Evolutionary conservation across 1,140 invertebrate genomes (phyloP).

Genomic region (Ostrea denselamellosa): DNA sequence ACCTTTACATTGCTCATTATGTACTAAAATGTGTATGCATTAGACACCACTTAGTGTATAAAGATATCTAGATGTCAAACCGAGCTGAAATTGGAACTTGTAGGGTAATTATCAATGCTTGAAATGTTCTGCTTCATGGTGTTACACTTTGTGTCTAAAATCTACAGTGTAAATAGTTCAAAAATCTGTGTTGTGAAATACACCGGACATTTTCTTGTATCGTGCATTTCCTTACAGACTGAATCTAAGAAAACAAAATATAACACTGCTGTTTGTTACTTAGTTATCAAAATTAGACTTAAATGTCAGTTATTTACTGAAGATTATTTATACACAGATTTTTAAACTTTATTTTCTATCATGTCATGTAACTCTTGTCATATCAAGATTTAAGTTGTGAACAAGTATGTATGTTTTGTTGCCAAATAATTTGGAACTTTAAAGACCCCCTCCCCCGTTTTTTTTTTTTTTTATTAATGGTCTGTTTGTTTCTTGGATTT

Average conservation of each 20-base stretch:
- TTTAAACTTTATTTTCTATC: background rate
- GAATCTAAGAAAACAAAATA: background rate
- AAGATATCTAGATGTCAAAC: background rate
- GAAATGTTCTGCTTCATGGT: background rate
- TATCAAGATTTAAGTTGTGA: constrained; percentile 19
- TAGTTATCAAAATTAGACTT: background rate
- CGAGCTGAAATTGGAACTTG: background rate
- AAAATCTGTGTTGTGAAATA: background rate
- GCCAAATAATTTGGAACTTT: background rate
- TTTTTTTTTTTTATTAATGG: background rate
- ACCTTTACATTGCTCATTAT: constrained; percentile 11
- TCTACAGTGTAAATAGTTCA: background rate
- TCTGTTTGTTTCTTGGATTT: background rate
- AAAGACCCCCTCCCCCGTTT: background rate
- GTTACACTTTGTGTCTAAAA: constrained; percentile 6
- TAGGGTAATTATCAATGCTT: background rate
- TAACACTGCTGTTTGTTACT: background rate
- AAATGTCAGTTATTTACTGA: background rate
- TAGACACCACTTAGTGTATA: constrained; percentile 5
- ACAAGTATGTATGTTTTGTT: constrained; percentile 8
- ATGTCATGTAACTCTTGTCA: background rate
- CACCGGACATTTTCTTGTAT: background rate
- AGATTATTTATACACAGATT: background rate
- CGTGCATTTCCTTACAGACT: background rate
- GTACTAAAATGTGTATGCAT: background rate